phyloP scores from a whole-genome alignment of 2,797 vertebrate genomes.

The Rhincodon typus region DNA sequence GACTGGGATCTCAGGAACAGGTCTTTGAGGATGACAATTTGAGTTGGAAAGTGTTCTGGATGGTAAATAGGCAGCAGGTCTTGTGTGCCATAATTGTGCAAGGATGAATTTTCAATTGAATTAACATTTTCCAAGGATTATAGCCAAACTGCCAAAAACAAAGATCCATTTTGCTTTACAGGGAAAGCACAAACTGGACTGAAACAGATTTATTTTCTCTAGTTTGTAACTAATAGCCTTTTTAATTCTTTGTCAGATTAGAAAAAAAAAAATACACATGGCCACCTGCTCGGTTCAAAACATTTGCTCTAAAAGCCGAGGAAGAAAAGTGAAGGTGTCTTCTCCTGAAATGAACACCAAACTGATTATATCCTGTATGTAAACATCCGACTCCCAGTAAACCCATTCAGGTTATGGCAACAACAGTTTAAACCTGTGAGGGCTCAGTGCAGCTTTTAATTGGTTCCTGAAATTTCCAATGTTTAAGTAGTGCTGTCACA shows the following conservation, averaged over 20 bases:
- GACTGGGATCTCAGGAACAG: background rate
- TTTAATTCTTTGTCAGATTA: background rate
- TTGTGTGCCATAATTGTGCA: background rate
- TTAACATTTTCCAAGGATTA: conserved; percentile 20
- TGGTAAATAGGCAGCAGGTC: background rate
- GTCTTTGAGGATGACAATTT: background rate
- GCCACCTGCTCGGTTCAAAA: background rate
- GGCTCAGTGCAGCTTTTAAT: background rate
- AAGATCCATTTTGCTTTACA: background rate
- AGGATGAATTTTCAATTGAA: background rate
- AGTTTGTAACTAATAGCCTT: background rate
- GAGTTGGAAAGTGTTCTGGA: background rate
- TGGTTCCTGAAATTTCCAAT: background rate
- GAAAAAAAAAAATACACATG: background rate
- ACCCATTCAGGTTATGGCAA: background rate
- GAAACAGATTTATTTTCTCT: background rate
- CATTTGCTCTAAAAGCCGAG: background rate
- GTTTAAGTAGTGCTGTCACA: background rate
- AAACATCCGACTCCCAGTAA: background rate
- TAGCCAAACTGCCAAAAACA: background rate
- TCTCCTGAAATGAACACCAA: background rate
- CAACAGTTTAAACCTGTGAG: background rate
- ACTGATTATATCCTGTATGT: background rate
- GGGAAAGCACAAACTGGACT: background rate
- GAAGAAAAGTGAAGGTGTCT: background rate